These are phyloP conservation scores for Intellagama lesueurii DNA, from an alignment of 2,797 vertebrate species.

Conservation along the genomic window DNA sequence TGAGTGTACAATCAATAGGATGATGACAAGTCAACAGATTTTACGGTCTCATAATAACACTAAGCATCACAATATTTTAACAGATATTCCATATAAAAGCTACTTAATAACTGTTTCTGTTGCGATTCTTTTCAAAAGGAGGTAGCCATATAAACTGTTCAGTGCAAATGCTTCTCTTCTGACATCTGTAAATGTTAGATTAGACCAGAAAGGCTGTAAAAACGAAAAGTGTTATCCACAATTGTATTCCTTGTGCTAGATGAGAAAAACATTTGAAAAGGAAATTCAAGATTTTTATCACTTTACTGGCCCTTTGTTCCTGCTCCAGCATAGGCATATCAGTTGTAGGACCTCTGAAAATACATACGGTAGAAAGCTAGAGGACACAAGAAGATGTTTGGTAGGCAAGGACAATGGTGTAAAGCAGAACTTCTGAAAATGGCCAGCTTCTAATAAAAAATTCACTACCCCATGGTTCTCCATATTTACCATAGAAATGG, in stretches of 20 bases:
- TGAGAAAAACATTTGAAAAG: not conserved
- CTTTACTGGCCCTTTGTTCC: conserved; percentile 10
- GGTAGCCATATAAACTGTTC: not conserved
- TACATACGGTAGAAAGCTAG: rapidly evolving
- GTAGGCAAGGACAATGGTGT: not conserved
- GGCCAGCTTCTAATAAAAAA: not conserved
- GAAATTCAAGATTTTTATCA: not conserved
- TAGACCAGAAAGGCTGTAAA: not conserved
- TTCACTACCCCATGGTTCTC: not conserved
- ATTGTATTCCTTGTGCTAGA: not conserved
- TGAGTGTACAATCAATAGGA: not conserved
- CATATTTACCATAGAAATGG: not conserved
- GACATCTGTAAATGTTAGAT: not conserved
- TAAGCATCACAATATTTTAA: not conserved
- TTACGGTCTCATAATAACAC: not conserved
- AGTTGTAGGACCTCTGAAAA: conserved; percentile 24
- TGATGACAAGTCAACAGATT: not conserved
- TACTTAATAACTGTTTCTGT: not conserved
- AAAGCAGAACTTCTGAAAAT: not conserved
- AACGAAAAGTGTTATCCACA: not conserved
- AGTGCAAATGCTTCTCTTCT: not conserved
- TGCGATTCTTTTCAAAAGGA: not conserved
- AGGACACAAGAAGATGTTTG: not conserved
- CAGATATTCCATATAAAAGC: not conserved
- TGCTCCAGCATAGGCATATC: not conserved